Conservation (phyloP, 2,113 vertebrate species). For the Pyxicephalus adspersus region DNA sequence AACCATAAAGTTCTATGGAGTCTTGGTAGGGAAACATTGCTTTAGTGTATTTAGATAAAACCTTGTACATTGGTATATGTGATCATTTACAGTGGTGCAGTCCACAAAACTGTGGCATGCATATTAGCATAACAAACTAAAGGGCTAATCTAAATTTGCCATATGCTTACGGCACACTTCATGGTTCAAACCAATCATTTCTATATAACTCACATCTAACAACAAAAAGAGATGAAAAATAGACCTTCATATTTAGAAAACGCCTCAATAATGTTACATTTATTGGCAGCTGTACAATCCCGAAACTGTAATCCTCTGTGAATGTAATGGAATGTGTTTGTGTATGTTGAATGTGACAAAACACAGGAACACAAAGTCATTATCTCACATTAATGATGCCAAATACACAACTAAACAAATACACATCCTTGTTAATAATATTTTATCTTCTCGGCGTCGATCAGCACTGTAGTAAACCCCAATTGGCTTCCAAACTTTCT, state of each 20-base stretch:
- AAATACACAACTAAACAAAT: constrained; percentile 48
- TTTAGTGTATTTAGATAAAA: too few species aligned
- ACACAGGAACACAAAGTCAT: constrained; percentile 51
- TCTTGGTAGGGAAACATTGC: too few species aligned
- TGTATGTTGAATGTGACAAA: constrained; percentile 51
- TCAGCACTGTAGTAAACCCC: constrained; percentile 12
- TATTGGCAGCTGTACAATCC: constrained; percentile 30
- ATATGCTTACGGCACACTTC: too few species aligned
- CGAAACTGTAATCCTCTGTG: constrained; percentile 43
- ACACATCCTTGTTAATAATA: constrained; percentile 48
- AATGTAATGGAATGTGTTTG: constrained; percentile 56
- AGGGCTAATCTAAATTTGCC: too few species aligned
- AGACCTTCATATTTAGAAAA: constrained; percentile 46
- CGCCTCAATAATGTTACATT: constrained; percentile 48
- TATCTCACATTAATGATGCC: constrained; percentile 46
- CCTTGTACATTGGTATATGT: too few species aligned
- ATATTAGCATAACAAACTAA: too few species aligned
- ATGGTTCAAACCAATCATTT: not conserved
- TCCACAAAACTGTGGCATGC: too few species aligned
- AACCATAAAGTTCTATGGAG: too few species aligned
- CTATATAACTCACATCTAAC: not conserved
- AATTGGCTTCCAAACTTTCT: not conserved
- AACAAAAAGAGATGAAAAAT: not conserved
- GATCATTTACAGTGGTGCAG: too few species aligned
- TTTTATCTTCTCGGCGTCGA: constrained; percentile 33